Conservation (phyloP, 2,888 invertebrate genomes). For the Adelognathus sp. region DNA sequence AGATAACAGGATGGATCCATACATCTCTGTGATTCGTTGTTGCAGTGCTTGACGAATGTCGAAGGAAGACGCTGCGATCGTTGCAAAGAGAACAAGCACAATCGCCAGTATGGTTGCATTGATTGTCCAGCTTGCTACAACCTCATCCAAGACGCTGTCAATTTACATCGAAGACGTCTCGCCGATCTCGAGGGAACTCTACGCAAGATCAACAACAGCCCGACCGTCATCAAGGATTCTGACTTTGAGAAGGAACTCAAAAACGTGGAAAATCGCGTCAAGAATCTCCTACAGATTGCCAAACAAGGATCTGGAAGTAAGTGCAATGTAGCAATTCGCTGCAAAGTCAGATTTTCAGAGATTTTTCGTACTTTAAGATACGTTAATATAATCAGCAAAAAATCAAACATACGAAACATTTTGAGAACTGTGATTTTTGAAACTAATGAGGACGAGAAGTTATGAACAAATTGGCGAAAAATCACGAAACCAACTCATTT, state of each 20-base stretch:
- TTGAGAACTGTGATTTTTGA: too few species aligned
- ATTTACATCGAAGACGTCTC: slow-evolving; percentile 88
- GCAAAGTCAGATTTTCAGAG: too few species aligned
- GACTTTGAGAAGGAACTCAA: slow-evolving; percentile 94
- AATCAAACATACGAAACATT: too few species aligned
- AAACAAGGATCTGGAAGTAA: slow-evolving; percentile 85
- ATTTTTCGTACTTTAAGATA: too few species aligned
- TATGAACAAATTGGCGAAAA: too few species aligned
- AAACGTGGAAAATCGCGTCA: slow-evolving; percentile 89
- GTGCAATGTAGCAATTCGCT: slow-evolving; percentile 44
- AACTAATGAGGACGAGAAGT: too few species aligned
- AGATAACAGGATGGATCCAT: not conserved
- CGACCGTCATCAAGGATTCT: slow-evolving; percentile 94
- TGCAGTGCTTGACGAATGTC: slow-evolving; percentile 88
- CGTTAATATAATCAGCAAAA: too few species aligned
- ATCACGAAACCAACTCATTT: too few species aligned
- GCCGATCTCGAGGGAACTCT: slow-evolving; percentile 88
- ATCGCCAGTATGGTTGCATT: slow-evolving; percentile 93
- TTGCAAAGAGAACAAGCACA: slow-evolving; percentile 98
- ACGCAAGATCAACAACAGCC: slow-evolving; percentile 95
- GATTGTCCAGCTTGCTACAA: slow-evolving; percentile 98
- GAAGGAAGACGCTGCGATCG: slow-evolving; percentile 97
- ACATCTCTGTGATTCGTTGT: not conserved
- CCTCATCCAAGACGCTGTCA: slow-evolving; percentile 93
- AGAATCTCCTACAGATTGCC: slow-evolving; percentile 88